Conservation (phyloP, 2,113 vertebrate species). For the Eulacestoma nigropectus region DNA sequence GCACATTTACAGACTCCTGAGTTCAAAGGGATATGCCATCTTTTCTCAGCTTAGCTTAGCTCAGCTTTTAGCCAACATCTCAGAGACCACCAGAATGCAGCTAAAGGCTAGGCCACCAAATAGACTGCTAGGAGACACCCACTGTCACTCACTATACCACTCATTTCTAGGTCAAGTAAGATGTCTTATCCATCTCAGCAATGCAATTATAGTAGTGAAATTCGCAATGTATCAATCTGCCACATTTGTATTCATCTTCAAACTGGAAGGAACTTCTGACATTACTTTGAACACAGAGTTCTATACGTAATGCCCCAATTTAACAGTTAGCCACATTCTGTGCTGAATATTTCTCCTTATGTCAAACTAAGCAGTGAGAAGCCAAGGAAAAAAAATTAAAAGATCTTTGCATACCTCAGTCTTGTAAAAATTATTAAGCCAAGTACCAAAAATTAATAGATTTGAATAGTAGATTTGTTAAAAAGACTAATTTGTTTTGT, state of each 20-base stretch:
- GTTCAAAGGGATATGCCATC: neutral
- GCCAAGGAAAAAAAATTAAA: neutral
- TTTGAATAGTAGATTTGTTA: neutral
- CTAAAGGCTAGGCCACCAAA: neutral
- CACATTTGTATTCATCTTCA: neutral
- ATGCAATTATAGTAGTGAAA: neutral
- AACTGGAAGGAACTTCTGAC: neutral
- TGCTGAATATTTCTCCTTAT: neutral
- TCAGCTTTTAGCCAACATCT: neutral
- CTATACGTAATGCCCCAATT: neutral
- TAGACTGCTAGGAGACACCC: neutral
- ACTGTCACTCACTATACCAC: neutral
- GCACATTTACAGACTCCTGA: neutral
- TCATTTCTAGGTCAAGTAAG: neutral
- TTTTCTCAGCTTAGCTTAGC: no score
- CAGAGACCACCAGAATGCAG: neutral
- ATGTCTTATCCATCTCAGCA: neutral
- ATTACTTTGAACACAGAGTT: neutral
- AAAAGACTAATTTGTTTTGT: neutral
- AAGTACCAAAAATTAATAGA: neutral
- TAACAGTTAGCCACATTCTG: neutral
- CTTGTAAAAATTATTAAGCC: neutral
- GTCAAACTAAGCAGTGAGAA: neutral
- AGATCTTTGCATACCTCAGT: fast-evolving
- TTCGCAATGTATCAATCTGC: neutral